phyloP scores from a whole-genome alignment of 2,888 invertebrate species.

The Microplitis deprimator region DNA sequence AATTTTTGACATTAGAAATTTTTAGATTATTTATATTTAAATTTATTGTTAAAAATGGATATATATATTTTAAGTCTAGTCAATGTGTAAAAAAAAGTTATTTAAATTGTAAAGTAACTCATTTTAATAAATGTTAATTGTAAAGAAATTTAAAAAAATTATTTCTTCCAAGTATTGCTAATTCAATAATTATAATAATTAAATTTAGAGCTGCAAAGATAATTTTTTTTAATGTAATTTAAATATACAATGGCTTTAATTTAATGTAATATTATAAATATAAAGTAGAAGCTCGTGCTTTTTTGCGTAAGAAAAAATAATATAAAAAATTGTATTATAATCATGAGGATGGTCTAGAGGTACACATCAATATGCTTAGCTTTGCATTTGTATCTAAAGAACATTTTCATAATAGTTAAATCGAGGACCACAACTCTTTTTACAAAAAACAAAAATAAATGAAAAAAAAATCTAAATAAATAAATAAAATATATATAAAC shows the following conservation, averaged over 20 bases:
- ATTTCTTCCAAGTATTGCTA: background rate
- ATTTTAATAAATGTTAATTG: background rate
- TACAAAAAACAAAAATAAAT: background rate
- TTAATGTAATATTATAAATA: background rate
- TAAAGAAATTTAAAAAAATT: background rate
- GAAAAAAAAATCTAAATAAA: background rate
- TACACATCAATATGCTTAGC: constrained; percentile 12
- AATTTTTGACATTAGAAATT: background rate
- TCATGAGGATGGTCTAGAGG: constrained; percentile 4
- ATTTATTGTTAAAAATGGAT: too few relatives aligned
- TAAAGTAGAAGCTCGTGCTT: background rate
- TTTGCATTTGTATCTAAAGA: constrained; percentile 2
- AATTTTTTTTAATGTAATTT: background rate
- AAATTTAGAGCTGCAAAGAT: background rate
- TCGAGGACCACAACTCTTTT: background rate
- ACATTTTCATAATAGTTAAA: constrained; percentile 1
- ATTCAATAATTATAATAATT: background rate
- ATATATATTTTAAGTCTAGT: too few relatives aligned
- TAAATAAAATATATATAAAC: background rate
- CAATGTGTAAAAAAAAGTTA: too few relatives aligned
- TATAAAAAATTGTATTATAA: background rate
- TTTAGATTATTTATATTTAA: too few relatives aligned
- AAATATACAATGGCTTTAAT: background rate
- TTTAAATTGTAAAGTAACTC: too few relatives aligned
- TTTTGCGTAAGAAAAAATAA: background rate